Base-by-base conservation (phyloP, 2,888 invertebrate genomes). In the Leucania comma region DNA sequence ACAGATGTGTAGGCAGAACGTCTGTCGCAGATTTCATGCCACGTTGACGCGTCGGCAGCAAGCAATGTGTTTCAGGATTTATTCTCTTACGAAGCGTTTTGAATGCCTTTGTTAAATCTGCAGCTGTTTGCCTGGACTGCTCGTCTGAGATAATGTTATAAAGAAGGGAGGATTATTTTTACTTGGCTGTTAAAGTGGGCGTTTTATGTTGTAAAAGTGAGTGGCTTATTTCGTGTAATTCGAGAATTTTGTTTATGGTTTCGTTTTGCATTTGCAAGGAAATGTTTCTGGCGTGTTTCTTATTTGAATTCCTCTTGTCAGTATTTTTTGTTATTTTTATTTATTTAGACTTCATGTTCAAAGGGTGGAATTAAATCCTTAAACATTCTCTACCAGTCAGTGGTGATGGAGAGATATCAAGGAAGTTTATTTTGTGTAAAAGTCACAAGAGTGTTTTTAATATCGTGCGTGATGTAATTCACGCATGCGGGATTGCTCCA, bases 41-140 rank as follows among this genome's bases (percentile, higher is more conserved):
- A 54, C 62, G 78, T 63, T 62, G 81, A 76, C 58, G 61, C 29
- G 64, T 58, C 32, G 57, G 53, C 60, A 32, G 60, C 81, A 59
- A 32, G 60, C 81, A 59, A 78, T 48, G 81, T 80, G 51, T 67
- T 48, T 24, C 54, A 46, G 54, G 48, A 58, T 71, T 80, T 76
- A 79, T 80, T 62, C 42, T 68, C 60, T 67, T 56, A 51, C 65
- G 59, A 68, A 69, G 72, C 77, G 26, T 71, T 72, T 56, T 59
- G 66, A 81, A 72, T 61, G 68, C 60, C 67, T 81, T 83, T 74
- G 78, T 79, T 61, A 67, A 72, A 80, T 82, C 68, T 83, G 59
- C 67, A 75, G 46, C 67, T 78, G 71, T 69, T 73, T 65, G 48
- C 58, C 10, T 48, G 53, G 50, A 32, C 51, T 61, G 56, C 29